A percentile compares a stretch with the other conserved stretches of the same genome.
These are phyloP conservation scores for Eledone cirrhosa DNA, from an alignment of 2,888 invertebrate genomes.

Conservation along the genomic window DNA sequence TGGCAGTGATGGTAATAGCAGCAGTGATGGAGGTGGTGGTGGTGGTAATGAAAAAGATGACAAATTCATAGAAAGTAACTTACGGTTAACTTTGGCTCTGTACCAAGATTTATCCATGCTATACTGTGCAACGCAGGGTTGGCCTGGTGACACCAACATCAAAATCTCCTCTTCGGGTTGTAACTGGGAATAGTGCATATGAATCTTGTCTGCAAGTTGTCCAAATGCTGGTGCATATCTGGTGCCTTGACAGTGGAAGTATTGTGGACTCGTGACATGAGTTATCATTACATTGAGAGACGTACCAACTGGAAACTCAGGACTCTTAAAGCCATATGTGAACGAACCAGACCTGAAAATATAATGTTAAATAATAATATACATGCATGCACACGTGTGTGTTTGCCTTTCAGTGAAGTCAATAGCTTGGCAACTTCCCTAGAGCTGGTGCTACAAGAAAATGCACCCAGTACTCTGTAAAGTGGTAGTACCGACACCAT, in stretches of 20 bases:
- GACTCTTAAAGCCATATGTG: constrained; percentile 25
- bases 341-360: constrained; percentile 22
- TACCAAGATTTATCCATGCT: constrained; percentile 54
- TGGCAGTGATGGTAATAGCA: neutral
- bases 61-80: constrained; percentile 6
- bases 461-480: too few species aligned
- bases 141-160: constrained; percentile 39
- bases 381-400: too few species aligned
- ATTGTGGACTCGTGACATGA: constrained; percentile 51
- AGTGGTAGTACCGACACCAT: too few species aligned
- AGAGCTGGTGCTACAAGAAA: too few species aligned
- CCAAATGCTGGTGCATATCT: constrained; percentile 11
- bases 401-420: too few species aligned
- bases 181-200: constrained; percentile 43
- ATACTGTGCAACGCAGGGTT: constrained; percentile 53
- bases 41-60: neutral
- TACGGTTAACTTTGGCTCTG: constrained; percentile 54
- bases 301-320: constrained; percentile 35
- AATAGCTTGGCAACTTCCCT: too few species aligned
- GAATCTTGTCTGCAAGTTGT: constrained; percentile 45
- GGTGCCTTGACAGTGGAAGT: constrained; percentile 47
- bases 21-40: neutral
- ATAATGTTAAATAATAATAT: neutral
- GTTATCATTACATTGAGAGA: constrained; percentile 51
- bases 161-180: constrained; percentile 40